These are phyloP conservation scores for Rhamnusium bicolor DNA, from an alignment of 2,888 invertebrate genomes.

Conservation along the genomic window DNA sequence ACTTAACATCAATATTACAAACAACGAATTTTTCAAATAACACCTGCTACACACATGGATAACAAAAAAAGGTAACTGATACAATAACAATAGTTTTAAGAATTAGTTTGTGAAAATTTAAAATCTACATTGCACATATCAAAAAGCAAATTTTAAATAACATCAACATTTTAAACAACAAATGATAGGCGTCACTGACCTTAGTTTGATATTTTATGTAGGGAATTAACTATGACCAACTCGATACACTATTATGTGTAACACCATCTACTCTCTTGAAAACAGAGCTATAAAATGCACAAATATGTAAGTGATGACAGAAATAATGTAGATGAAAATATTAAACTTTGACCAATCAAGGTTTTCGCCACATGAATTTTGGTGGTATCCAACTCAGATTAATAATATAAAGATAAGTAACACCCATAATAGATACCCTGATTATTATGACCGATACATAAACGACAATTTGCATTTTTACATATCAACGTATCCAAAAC, in stretches of 20 bases:
- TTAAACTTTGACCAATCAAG: no score
- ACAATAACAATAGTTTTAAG: neutral
- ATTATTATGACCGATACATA: no score
- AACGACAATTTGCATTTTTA: no score
- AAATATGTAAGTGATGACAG: no score
- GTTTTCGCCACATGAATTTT: no score
- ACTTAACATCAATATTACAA: neutral
- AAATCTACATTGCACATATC: neutral
- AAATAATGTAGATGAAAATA: no score
- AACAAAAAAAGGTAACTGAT: neutral
- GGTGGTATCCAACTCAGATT: no score
- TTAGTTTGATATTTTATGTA: neutral
- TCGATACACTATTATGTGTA: neutral
- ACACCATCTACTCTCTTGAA: neutral
- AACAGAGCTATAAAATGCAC: no score
- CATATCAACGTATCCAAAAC: no score
- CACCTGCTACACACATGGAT: neutral
- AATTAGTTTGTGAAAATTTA: neutral
- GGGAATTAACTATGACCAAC: neutral
- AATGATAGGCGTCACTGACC: neutral
- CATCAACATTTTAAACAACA: neutral
- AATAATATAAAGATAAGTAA: no score
- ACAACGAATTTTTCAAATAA: neutral
- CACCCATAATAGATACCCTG: no score
- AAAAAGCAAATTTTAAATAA: neutral